Evolutionary conservation across 2,797 vertebrate species (phyloP), one percentile per base, ranked within the genome.

Genomic region (Channa striata): DNA sequence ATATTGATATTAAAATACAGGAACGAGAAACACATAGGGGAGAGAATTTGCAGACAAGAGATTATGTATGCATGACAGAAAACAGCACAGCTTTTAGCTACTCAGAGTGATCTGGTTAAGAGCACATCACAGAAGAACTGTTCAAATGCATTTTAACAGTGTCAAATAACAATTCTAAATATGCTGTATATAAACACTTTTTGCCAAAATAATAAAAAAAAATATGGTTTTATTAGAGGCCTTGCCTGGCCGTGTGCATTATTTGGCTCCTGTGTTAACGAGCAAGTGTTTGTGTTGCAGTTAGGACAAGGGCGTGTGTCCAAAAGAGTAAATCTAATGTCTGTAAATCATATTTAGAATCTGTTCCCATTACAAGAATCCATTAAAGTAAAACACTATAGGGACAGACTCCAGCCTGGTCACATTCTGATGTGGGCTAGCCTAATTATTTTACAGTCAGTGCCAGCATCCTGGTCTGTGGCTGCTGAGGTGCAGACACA

Each of bases 201-300:
- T 94, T 94, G 93, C 93, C 94, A 92, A 94, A 95, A 90, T 90
- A 92, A 86, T 82, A 90, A 84, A 91, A 86, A 86, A 84, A 80
- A 40, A 85, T 74, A 87, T 87, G 74, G 80, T 92, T 94, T 93
- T 94, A 87, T 87, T 93, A 91, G 72, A 86, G 47, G 54, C 23
- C 54, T 87, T 69, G 74, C 72, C 58, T 83, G 72, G 40, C 48
- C 76, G 62, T 78, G 67, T 85, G 56, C 68, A 37, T 87, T 73
- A 60, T 82, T 84, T 83, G 59, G 49, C 21, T 48, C 6, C 33
- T 11, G 44, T 51, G n/a, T 67, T 67, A 56, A 70, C 53, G 30
- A 14, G 16, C 11, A 13, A 34, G 21, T 58, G 46, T 85, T 57
- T 65, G 48, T 66, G 25, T 53, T 76, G 39, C 61, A 73, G 67